phyloP scores from a whole-genome alignment of 2,113 vertebrate genomes.

The Brachyhypopomus occidentalis region DNA sequence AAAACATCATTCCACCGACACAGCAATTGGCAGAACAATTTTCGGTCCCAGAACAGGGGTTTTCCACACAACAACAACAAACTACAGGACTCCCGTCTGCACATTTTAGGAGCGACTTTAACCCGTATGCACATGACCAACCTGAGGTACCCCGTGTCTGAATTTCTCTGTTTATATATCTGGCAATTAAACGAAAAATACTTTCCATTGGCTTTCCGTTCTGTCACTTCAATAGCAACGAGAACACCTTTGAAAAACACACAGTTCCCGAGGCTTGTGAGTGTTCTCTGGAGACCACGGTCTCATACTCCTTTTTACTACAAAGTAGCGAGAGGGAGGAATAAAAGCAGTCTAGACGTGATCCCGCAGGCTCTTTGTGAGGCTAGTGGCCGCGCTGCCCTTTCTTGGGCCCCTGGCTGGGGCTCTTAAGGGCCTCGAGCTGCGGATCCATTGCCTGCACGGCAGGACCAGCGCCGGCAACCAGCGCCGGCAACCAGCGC shows the following conservation, averaged over 20 bases:
- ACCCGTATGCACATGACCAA: too few relatives aligned
- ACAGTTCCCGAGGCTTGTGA: too few relatives aligned
- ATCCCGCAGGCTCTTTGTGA: neutral
- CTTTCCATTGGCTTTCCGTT: neutral
- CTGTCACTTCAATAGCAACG: neutral
- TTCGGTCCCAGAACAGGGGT: neutral
- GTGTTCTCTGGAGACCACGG: too few relatives aligned
- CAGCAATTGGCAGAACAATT: neutral
- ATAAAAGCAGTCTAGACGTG: neutral
- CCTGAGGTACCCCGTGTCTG: neutral
- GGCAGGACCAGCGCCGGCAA: too few relatives aligned
- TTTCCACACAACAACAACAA: neutral
- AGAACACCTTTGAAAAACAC: neutral
- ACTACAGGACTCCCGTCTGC: neutral
- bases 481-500: too few relatives aligned
- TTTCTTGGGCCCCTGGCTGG: neutral
- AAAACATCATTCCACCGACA: neutral
- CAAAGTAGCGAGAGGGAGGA: neutral
- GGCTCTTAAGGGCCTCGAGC: neutral
- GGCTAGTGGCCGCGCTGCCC: neutral
- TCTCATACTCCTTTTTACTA: too few relatives aligned
- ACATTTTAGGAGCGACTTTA: neutral
- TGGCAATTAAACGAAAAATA: too few relatives aligned
- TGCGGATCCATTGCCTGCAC: neutral
- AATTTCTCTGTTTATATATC: neutral